Evolutionary conservation across 1,140 invertebrate species (phyloP), one percentile per base, ranked within the genome.

Genomic region (Phymorhynchus buccinoides): DNA sequence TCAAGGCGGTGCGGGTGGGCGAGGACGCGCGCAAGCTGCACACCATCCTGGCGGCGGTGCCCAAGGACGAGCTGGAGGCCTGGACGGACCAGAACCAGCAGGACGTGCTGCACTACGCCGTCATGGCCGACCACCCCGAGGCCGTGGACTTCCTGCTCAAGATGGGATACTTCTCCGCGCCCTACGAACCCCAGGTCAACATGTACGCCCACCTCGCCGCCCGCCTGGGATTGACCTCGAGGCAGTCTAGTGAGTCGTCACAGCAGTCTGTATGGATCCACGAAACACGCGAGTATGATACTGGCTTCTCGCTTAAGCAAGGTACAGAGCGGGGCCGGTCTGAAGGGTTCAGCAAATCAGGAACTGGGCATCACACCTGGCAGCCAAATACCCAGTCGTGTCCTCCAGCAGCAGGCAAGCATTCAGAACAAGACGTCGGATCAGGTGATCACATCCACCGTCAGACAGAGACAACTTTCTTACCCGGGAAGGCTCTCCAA

Each of bases 51-150:
- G 48, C 22, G 77, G 48, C n/a, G 52, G 84, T 37, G 84, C 85
- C 52, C 4, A 86, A n/a, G 81, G 78, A 86, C 79, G 88, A 87
- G 27, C 77, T 90, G 39, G 86, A 86, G 84, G 9, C 68, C 12
- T 90, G 88, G 89, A n/a, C 66, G 39, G 89, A 90, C 80, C 83
- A 85, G 0, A 75, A 87, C 80, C 81, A 83, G 39, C 84, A 88
- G 83, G 89, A 90, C 85, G 52, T 87, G 4, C 56, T 90, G 79
- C 89, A 90, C 52, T 82, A 89, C 80, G 86, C 87, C 48, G 88
- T 90, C 35, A 68, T 90, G 22, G 35, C 80, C 32, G 88, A 89
- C 88, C 87, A 84, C 41, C 66, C 79, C 9, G 89, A 89, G 41
- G 86, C 87, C 27, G 84, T 85, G 35, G 86, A 88, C 62, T 88